Conservation (phyloP, 2,113 vertebrate genomes). For the Arenaria interpres region DNA sequence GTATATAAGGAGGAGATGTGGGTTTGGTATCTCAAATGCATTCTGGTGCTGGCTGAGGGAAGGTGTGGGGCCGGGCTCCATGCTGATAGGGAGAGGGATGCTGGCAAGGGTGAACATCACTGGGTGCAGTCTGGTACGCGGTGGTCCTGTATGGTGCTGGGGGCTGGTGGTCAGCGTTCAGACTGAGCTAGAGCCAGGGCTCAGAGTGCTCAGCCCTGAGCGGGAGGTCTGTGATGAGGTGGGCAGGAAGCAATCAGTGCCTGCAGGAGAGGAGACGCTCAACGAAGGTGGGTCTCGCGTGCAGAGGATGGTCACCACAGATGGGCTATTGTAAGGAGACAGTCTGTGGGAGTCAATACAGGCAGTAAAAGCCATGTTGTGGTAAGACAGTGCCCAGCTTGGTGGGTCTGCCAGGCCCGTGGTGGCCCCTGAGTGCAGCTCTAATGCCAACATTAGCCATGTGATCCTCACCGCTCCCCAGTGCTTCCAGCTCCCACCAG, state of each 20-base stretch:
- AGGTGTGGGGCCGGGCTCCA: fast-evolving
- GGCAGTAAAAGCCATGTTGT: not conserved
- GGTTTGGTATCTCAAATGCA: not conserved
- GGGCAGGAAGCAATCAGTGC: fast-evolving
- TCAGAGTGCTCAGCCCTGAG: fast-evolving
- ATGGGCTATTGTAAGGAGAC: not conserved
- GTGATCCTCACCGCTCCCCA: not conserved
- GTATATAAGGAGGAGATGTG: not conserved
- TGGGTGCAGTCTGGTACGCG: fast-evolving
- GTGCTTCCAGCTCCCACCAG: not conserved
- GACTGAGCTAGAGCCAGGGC: not conserved
- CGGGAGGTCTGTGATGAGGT: not conserved
- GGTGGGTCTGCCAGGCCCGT: not conserved
- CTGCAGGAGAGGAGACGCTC: not conserved
- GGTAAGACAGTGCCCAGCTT: fast-evolving
- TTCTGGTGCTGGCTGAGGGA: not conserved
- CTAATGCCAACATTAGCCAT: fast-evolving
- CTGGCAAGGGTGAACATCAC: not conserved
- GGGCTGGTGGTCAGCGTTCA: fast-evolving
- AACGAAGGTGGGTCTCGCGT: fast-evolving
- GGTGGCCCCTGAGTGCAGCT: fast-evolving
- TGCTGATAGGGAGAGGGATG: not conserved
- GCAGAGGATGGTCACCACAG: fast-evolving
- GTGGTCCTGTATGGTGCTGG: fast-evolving
- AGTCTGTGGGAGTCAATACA: too few species aligned